phyloP scores from a whole-genome alignment of 2,888 invertebrate species.

The Acleris literana region DNA sequence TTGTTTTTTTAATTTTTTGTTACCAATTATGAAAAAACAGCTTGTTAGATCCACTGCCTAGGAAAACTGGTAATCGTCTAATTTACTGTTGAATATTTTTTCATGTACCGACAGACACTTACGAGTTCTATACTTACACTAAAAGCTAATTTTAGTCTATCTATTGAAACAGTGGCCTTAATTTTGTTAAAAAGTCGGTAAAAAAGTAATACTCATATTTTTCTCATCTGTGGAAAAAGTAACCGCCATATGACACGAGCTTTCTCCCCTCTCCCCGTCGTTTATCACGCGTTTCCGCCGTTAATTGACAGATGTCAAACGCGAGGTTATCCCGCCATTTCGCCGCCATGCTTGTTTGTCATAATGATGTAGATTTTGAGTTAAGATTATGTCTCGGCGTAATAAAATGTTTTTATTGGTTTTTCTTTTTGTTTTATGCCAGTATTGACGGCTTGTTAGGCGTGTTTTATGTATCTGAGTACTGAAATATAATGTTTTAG shows the following conservation, averaged over 20 bases:
- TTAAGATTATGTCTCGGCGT: constrained; percentile 58
- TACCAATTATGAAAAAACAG: background rate
- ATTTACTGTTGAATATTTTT: too few species aligned
- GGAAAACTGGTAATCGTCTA: too few species aligned
- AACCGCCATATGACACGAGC: constrained; percentile 7
- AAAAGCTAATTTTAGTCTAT: too few species aligned
- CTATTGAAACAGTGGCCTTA: too few species aligned
- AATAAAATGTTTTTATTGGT: constrained; percentile 48
- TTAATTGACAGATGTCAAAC: constrained; percentile 82
- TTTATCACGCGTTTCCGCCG: constrained; percentile 61
- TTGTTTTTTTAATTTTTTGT: too few species aligned
- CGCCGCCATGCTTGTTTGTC: constrained; percentile 50
- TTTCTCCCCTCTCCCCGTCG: constrained; percentile 46
- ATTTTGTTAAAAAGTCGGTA: background rate
- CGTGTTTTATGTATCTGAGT: constrained; percentile 5
- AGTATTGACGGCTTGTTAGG: constrained; percentile 25
- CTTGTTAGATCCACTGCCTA: background rate
- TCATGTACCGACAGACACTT: too few species aligned
- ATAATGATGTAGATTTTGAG: constrained; percentile 65
- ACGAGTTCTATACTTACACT: too few species aligned
- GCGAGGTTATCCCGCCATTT: constrained; percentile 70
- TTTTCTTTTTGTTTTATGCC: constrained; percentile 43
- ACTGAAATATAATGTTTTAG: constrained; percentile 4
- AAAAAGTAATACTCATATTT: background rate
- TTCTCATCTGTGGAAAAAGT: constrained; percentile 6